phyloP scores from a whole-genome alignment of 2,797 vertebrate species.

The Cryptoprocta ferox region DNA sequence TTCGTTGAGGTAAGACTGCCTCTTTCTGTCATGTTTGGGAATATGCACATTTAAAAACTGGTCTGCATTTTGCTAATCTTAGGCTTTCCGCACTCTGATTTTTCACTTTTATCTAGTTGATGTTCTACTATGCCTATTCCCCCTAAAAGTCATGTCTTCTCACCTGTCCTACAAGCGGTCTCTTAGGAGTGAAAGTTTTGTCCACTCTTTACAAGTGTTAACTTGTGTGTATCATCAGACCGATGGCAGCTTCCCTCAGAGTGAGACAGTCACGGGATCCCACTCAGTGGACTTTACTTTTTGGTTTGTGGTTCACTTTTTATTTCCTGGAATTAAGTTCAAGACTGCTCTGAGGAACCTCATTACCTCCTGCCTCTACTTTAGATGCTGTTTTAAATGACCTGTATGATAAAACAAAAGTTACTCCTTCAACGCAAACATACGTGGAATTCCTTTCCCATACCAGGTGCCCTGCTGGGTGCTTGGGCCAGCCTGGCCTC shows the following conservation, averaged over 20 bases:
- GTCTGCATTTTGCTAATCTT: neutral
- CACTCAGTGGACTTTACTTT: neutral
- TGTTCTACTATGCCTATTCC: neutral
- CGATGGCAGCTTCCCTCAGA: neutral
- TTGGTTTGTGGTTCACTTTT: neutral
- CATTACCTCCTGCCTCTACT: neutral
- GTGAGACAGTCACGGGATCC: neutral
- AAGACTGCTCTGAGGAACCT: neutral
- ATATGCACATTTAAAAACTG: neutral
- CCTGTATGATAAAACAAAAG: neutral
- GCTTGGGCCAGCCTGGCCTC: neutral
- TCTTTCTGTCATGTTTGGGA: neutral
- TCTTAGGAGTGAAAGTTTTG: neutral
- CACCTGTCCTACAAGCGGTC: neutral
- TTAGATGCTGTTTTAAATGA: neutral
- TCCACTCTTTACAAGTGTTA: neutral
- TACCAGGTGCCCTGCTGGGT: neutral
- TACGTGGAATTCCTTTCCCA: rapidly evolving
- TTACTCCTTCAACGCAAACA: neutral
- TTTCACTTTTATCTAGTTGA: neutral
- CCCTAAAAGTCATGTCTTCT: neutral
- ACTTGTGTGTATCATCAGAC: neutral
- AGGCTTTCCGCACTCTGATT: neutral
- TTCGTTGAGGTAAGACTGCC: neutral
- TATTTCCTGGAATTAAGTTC: neutral